These are phyloP conservation scores for Lasioglossum pauxillum DNA, from an alignment of 2,888 invertebrate species.

Conservation along the genomic window DNA sequence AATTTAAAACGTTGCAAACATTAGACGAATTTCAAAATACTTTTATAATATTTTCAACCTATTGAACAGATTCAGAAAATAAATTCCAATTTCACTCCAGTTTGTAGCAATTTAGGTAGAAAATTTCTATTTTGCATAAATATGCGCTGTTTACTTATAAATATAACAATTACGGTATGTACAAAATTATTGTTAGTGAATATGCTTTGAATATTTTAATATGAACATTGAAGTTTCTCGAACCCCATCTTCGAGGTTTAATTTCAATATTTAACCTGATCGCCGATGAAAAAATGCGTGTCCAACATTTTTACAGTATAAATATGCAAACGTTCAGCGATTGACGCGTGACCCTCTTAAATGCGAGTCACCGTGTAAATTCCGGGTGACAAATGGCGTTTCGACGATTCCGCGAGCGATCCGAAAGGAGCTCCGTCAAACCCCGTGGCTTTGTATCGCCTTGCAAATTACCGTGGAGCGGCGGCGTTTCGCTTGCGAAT, in stretches of 20 bases:
- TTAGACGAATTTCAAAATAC: no score
- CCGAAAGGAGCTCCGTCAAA: not conserved
- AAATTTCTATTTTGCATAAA: no score
- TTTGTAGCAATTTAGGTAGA: no score
- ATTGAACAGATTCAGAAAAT: no score
- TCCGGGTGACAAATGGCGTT: not conserved
- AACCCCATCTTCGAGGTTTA: not conserved
- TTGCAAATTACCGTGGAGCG: slow-evolving; percentile 10
- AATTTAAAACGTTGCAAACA: no score
- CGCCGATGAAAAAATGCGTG: not conserved
- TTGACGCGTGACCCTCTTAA: not conserved
- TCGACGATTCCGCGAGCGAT: not conserved
- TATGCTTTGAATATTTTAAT: no score
- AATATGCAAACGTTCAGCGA: not conserved
- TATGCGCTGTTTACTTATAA: no score
- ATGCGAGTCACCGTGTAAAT: not conserved
- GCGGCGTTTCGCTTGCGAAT: slow-evolving; percentile 18
- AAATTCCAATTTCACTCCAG: no score
- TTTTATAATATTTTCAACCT: no score
- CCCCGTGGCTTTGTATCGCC: slow-evolving; percentile 17
- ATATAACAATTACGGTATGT: no score
- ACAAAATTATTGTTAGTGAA: no score
- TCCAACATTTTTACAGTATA: not conserved
- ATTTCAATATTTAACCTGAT: not conserved
- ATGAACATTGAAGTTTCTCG: not conserved